Base-by-base conservation (phyloP, 2,888 invertebrate species). In the Eustalomyia histrio region DNA sequence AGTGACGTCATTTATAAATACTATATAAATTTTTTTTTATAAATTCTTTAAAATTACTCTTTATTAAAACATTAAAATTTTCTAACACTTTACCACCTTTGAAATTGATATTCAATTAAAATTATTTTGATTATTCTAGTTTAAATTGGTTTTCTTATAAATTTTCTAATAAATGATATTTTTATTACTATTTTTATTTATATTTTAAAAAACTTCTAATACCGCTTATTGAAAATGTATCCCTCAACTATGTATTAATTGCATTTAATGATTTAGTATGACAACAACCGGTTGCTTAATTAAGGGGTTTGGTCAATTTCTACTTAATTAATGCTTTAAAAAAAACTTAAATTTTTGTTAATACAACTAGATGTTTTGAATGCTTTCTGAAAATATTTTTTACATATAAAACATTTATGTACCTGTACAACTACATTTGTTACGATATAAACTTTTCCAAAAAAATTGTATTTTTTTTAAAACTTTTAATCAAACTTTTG, bases 171-270 rank as follows among this genome's bases (percentile, higher is more conserved):
- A 52, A 18, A 14, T 12, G 29, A 50, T 29, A 9, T 29, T 29
- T 50, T n/a, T 50, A 47, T 29, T 16, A 24, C 52, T 33, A 64
- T 50, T 24, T 53, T 53, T 53, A 8, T 53, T 53, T 53, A 6
- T 53, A 14, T 53, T 39, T 39, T 10, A 29, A 29, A 24, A 29
- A 39, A 10, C 39, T 2, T 39, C 17, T 14, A 33, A 17, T 50
- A 8, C 50, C 24, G 50, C 24, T 50, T 29, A 50, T 63, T 50
- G 47, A 50, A 50, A 63, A 50, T 24, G 39, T 39, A 12, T 39
- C 39, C 12, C 39, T 7, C 24, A 55, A 10, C 24, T 24, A 24
- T 24, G 24, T 55, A 55, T 55, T 24, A 24, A 55, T 55, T 21
- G 24, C 55, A 55, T 14, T 7, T 55, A 12, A 55, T 55, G 24